phyloP scores from a whole-genome alignment of 1,140 invertebrate species.

The Drosophila kurseongensis region DNA sequence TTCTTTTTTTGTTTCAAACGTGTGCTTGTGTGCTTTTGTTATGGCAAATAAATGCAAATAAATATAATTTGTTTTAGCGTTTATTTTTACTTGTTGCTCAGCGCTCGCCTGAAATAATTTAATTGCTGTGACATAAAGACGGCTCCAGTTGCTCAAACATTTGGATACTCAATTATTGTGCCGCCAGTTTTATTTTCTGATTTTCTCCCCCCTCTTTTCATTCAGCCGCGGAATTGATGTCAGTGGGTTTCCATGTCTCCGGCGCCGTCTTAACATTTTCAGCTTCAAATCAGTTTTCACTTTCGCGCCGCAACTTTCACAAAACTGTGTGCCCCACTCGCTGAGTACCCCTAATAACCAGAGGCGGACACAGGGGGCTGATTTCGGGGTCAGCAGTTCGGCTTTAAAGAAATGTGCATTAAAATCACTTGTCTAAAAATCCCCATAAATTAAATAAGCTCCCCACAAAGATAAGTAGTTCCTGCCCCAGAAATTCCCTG shows the following conservation, averaged over 20 bases:
- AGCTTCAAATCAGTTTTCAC: constrained; percentile 62
- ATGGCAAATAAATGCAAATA: constrained; percentile 65
- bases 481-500: not conserved
- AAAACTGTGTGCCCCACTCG: constrained; percentile 4
- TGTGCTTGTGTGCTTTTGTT: constrained; percentile 36
- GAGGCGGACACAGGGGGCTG: not conserved
- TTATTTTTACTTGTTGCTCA: constrained; percentile 41
- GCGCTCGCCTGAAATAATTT: constrained; percentile 49
- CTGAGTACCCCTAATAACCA: constrained; percentile 3
- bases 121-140: constrained; percentile 56
- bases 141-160: constrained; percentile 51
- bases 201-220: constrained; percentile 8
- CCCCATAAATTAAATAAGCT: no score
- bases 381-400: not conserved
- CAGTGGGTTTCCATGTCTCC: constrained; percentile 60
- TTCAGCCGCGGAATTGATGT: constrained; percentile 54
- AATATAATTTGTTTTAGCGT: constrained; percentile 56
- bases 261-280: constrained; percentile 52
- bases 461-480: no score
- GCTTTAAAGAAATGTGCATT: not conserved
- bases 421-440: not conserved
- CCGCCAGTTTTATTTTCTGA: constrained; percentile 31
- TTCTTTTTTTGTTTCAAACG: constrained; percentile 1
- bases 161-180: constrained; percentile 22
- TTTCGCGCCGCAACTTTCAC: constrained; percentile 72